Evolutionary conservation across 92 coral and sea anemone genomes (phyloP).

Genomic region (Zoanthus solanderi): DNA sequence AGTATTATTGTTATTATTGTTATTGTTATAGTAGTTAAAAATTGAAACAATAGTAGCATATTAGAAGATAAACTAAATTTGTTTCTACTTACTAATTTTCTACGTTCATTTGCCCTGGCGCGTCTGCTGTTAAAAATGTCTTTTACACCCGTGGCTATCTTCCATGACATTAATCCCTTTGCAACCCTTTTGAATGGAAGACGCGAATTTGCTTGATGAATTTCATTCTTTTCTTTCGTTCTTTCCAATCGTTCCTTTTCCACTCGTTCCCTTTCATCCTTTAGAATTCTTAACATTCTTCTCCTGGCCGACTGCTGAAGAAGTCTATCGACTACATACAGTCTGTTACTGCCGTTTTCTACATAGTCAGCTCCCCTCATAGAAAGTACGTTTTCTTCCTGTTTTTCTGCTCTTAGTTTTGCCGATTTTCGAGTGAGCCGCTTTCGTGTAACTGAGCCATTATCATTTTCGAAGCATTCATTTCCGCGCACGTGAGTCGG

Average conservation of each 20-base stretch:
- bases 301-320: slow-evolving; percentile 81
- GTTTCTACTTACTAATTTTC: slow-evolving; percentile 16
- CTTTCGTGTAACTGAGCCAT: not conserved
- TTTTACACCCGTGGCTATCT: slow-evolving; percentile 61
- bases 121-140: slow-evolving; percentile 67
- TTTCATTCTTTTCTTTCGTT: slow-evolving; percentile 10
- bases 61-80: no score
- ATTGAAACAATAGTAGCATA: no score
- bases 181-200: slow-evolving; percentile 60
- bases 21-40: no score
- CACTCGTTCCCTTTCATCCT: slow-evolving; percentile 67
- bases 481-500: slow-evolving; percentile 58
- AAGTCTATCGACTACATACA: slow-evolving; percentile 43
- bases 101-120: slow-evolving; percentile 27
- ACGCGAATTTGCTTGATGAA: not conserved
- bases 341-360: not conserved
- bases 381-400: slow-evolving; percentile 31
- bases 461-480: slow-evolving; percentile 33
- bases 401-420: not conserved
- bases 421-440: not conserved
- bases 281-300: slow-evolving; percentile 74
- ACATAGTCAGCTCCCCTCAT: slow-evolving; percentile 71
- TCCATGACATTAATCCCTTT: slow-evolving; percentile 56
- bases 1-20: no score
- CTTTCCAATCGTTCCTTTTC: slow-evolving; percentile 61